These are phyloP conservation scores for Atlantisia rogersi DNA, from an alignment of 2,113 vertebrate species.

Conservation along the genomic window DNA sequence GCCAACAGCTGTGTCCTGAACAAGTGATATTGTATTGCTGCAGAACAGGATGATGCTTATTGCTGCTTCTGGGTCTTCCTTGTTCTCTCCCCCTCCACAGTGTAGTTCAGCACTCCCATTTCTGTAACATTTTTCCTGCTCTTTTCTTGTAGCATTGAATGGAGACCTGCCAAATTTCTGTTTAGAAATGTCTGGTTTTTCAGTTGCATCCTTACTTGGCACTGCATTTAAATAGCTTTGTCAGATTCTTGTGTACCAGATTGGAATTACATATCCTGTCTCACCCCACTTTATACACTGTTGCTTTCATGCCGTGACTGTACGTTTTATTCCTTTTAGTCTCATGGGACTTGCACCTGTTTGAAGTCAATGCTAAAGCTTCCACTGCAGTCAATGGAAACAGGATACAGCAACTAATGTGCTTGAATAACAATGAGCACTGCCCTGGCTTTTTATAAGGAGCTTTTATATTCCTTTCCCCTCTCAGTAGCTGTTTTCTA, in stretches of 20 bases:
- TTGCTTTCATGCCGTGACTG: conserved; percentile 48
- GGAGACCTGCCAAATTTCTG: conserved; percentile 33
- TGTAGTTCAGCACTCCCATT: background rate
- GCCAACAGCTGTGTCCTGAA: conserved; percentile 3
- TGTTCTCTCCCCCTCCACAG: background rate
- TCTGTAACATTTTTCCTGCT: background rate
- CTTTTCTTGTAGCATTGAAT: background rate
- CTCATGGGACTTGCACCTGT: conserved; percentile 51
- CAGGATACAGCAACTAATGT: conserved; percentile 25
- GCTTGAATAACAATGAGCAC: conserved; percentile 46
- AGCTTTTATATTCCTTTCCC: conserved; percentile 1
- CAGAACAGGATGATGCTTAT: conserved; percentile 17
- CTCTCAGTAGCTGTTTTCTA: conserved; percentile 24
- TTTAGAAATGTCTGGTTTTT: background rate
- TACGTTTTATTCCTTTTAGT: conserved; percentile 32
- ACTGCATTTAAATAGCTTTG: conserved; percentile 36
- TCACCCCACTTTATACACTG: conserved; percentile 41
- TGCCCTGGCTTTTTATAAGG: conserved; percentile 1
- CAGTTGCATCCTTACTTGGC: conserved; percentile 56
- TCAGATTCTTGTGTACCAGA: conserved; percentile 38
- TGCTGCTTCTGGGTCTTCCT: background rate
- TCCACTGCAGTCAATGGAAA: conserved; percentile 1
- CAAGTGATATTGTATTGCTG: background rate
- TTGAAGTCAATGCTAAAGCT: conserved; percentile 44
- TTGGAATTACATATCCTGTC: conserved; percentile 45